phyloP scores from a whole-genome alignment of 2,113 vertebrate species.

The Bos indicus region DNA sequence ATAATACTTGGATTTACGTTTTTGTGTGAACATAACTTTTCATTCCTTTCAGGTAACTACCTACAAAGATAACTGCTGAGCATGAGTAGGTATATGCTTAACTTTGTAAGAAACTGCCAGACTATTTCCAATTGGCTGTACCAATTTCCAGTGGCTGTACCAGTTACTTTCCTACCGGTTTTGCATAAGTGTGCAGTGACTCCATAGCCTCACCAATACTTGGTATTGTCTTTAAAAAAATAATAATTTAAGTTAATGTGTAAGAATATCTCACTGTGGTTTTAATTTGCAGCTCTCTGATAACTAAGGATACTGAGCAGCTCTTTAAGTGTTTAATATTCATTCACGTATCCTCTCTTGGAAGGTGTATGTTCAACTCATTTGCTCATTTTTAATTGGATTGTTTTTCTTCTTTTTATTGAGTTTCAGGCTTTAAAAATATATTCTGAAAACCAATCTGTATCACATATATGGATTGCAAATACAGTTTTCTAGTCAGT shows the following conservation, averaged over 20 bases:
- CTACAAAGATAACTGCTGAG: neutral
- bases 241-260: neutral
- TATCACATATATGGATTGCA: neutral
- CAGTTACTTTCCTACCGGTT: neutral
- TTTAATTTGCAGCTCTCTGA: slow-evolving; percentile 2
- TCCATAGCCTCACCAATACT: neutral
- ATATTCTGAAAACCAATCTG: neutral
- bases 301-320: neutral
- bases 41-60: neutral
- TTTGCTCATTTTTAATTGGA: neutral
- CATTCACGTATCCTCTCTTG: neutral
- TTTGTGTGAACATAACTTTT: neutral
- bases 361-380: neutral
- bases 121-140: neutral
- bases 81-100: neutral
- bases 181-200: neutral
- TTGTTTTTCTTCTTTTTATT: neutral
- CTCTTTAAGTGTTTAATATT: neutral
- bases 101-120: neutral
- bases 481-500: neutral
- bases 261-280: neutral
- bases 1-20: neutral
- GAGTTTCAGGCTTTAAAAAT: neutral
- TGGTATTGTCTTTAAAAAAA: neutral
- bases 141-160: neutral